Evolutionary conservation across 2,797 vertebrate species (phyloP), one percentile per base, ranked within the genome.

Genomic region (Amblyraja radiata): DNA sequence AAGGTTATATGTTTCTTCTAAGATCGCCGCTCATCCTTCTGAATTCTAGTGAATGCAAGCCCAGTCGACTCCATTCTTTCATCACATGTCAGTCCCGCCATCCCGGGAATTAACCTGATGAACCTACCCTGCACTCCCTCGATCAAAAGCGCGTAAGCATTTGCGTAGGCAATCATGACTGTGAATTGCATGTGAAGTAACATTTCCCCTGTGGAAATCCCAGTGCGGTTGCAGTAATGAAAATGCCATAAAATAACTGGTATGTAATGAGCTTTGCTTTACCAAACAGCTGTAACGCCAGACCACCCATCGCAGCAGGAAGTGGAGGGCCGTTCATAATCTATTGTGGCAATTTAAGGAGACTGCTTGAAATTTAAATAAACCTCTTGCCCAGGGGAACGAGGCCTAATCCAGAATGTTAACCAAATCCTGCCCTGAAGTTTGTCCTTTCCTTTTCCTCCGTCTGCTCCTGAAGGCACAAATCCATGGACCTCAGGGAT

Each of bases 221-320:
- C 71, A 92, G 84, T 8, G 63, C 21, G 21, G n/a, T n/a, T 36
- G 84, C n/a, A n/a, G 65, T 92, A 76, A 76, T 92, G 90, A 58
- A 92, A 92, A 54, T 76, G 76, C 58, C 71, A 92, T 73, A 39
- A 76, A 54, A 76, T 76, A 76, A 46, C 90, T 16, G 39, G 39
- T 54, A 21, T n/a, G 71, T 92, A 92, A 92, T 92, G 73, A 92
- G 71, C 10, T 54, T 71, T 76, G 71, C 68, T 92, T 76, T 54
- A 14, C 68, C 25, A 11, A 46, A 3, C 71, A 54, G 90, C 90
- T 74, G 90, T 92, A 54, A 74, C 74, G 46, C 90, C 90, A 54
- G 28, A 39, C 36, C 36, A 36, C 90, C 39, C 54, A 32, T 21
- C 23, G 16, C 90, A n/a, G 71, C 14, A 28, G 71, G 90, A 54